Base-by-base conservation (phyloP, 2,888 invertebrate species). In the Ectobius pallidus region DNA sequence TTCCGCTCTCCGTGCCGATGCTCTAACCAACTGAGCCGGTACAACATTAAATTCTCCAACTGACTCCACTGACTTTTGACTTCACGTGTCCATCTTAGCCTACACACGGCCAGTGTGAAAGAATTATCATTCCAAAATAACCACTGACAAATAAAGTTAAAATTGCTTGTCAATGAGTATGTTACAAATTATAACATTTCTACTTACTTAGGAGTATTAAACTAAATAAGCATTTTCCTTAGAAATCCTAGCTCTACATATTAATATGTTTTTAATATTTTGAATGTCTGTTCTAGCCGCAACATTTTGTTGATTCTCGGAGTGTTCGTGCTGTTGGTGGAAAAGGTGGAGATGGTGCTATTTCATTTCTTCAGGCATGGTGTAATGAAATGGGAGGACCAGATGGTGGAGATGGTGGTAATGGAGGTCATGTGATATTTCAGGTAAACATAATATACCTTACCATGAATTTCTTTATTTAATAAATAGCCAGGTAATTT, bases 391-490 rank as follows among this genome's bases (percentile, higher is more conserved):
- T 87, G 72, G 99, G 95, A 0, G 98, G 98, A 0, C 98, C 97
- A 0, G 95, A 96, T 82, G 98, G 97, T 0, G 99, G 98, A 0
- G 96, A 99, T 82, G 99, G 99, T 0, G 99, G 99, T 0, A 89
- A 94, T 80, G 98, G 98, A 0, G 98, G 95, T 0, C 98, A 99
- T 84, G 92, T 99, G 1, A 88, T 98, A 71, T 92, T 98, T 76
- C 85, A 88, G 84, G 89, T 88, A 79, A 58, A n/a, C n/a, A n/a
- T n/a, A n/a, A n/a, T n/a, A n/a, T n/a, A n/a, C n/a, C n/a, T n/a
- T n/a, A n/a, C n/a, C n/a, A n/a, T n/a, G n/a, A n/a, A n/a, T n/a
- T n/a, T n/a, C n/a, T n/a, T n/a, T n/a, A n/a, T n/a, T n/a, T n/a
- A n/a, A n/a, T n/a, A n/a, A n/a, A n/a, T n/a, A n/a, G n/a, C n/a